These are phyloP conservation scores for Nycteola revayana DNA, from an alignment of 2,888 invertebrate genomes.

Conservation along the genomic window DNA sequence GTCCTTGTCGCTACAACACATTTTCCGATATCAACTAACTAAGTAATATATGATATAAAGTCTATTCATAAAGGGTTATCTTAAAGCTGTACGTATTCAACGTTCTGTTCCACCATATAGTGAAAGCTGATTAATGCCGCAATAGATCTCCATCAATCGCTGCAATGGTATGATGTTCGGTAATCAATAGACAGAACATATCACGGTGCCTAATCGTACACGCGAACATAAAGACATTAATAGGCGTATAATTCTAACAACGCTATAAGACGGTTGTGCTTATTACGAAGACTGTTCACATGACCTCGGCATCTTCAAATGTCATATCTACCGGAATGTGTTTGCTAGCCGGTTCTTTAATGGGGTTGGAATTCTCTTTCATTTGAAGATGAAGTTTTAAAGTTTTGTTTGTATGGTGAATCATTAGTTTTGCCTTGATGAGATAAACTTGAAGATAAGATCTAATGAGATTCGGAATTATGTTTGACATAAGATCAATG, in stretches of 20 bases:
- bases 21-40: too few species aligned
- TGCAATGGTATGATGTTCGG: slow-evolving; percentile 38
- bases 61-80: neutral
- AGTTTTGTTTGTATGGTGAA: slow-evolving; percentile 2
- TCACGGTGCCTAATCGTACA: slow-evolving; percentile 36
- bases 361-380: slow-evolving; percentile 1
- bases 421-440: neutral
- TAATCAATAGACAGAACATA: slow-evolving; percentile 43
- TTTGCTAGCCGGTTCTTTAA: slow-evolving; percentile 1
- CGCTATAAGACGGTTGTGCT: slow-evolving; percentile 19
- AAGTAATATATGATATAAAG: too few species aligned
- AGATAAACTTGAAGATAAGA: neutral
- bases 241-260: slow-evolving; percentile 29
- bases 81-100: too few species aligned
- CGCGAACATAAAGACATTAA: slow-evolving; percentile 30
- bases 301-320: slow-evolving; percentile 28
- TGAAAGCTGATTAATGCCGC: slow-evolving; percentile 51
- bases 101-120: slow-evolving; percentile 25
- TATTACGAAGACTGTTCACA: slow-evolving; percentile 33
- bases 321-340: slow-evolving; percentile 10
- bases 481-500: too few species aligned
- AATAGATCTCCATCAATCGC: slow-evolving; percentile 52
- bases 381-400: neutral
- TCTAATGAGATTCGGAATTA: too few species aligned
- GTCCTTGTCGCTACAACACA: too few species aligned